phyloP scores from a whole-genome alignment of 2,888 invertebrate species.

The Chirona hameri region DNA sequence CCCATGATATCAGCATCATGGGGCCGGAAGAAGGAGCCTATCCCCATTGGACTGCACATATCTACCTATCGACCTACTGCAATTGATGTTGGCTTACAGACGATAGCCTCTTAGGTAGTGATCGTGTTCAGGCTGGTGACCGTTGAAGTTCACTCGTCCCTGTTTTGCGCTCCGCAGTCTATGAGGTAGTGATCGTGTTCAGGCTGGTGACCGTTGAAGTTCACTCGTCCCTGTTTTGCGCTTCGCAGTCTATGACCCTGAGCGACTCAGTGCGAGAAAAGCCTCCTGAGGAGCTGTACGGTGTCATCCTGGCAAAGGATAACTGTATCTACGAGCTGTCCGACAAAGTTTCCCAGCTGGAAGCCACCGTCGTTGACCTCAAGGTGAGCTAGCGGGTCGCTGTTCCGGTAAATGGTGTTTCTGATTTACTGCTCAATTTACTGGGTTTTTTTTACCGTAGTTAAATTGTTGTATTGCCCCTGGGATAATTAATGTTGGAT shows the following conservation, averaged over 20 bases:
- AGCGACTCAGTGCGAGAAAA: not conserved
- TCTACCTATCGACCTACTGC: too few species aligned
- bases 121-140: not conserved
- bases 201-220: not conserved
- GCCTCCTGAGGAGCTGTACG: not conserved
- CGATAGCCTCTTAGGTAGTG: too few species aligned
- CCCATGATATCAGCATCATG: too few species aligned
- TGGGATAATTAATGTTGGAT: too few species aligned
- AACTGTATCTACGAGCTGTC: conserved; percentile 61
- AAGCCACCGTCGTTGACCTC: conserved; percentile 67
- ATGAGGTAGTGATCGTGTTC: too few species aligned
- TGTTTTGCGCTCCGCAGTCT: not conserved
- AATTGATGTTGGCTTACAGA: too few species aligned
- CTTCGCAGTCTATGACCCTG: not conserved
- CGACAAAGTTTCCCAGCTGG: conserved; percentile 65
- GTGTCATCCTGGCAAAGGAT: conserved; percentile 48
- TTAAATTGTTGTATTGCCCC: too few species aligned
- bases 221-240: not conserved
- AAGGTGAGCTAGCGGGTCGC: not conserved
- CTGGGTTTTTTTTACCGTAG: too few species aligned
- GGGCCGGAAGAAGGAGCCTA: too few species aligned
- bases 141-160: not conserved
- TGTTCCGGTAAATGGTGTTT: too few species aligned
- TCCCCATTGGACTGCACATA: too few species aligned
- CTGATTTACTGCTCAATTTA: too few species aligned